A percentile compares a stretch with the other conserved stretches of the same genome.
Evolutionary conservation across 2,888 invertebrate genomes (phyloP).

Genomic region (Diaphora mendica): DNA sequence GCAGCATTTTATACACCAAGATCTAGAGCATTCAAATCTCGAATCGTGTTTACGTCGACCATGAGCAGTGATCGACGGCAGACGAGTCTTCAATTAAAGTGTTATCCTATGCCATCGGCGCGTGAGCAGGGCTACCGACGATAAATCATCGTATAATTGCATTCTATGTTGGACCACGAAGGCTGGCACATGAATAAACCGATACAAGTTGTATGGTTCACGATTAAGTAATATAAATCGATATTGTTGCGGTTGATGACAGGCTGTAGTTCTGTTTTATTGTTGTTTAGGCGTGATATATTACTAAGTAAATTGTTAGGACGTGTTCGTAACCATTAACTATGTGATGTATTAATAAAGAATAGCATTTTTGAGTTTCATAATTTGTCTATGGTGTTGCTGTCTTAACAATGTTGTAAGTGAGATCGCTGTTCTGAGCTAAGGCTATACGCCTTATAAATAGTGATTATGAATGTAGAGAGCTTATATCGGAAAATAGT

Average conservation of each 20-base stretch:
- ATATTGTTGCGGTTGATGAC: slow-evolving; percentile 17
- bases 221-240: slow-evolving; percentile 27
- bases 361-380: neutral
- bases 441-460: neutral
- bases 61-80: slow-evolving; percentile 66
- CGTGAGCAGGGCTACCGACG: slow-evolving; percentile 46
- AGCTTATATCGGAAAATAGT: too few species aligned
- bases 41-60: slow-evolving; percentile 69
- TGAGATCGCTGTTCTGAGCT: neutral
- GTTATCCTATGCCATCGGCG: slow-evolving; percentile 48
- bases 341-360: neutral
- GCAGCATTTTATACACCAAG: slow-evolving; percentile 56
- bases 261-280: slow-evolving; percentile 10
- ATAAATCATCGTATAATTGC: slow-evolving; percentile 50
- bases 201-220: slow-evolving; percentile 20
- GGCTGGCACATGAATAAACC: slow-evolving; percentile 28
- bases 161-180: slow-evolving; percentile 37
- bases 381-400: neutral
- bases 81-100: slow-evolving; percentile 65
- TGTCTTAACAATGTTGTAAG: neutral
- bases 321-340: slow-evolving; percentile 1
- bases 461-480: too few species aligned
- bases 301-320: slow-evolving; percentile 14
- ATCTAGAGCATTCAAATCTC: slow-evolving; percentile 57
- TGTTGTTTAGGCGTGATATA: slow-evolving; percentile 19